These are phyloP conservation scores for Caenorhabditis japonica DNA, from an alignment of 2,888 invertebrate genomes.

Conservation along the genomic window DNA sequence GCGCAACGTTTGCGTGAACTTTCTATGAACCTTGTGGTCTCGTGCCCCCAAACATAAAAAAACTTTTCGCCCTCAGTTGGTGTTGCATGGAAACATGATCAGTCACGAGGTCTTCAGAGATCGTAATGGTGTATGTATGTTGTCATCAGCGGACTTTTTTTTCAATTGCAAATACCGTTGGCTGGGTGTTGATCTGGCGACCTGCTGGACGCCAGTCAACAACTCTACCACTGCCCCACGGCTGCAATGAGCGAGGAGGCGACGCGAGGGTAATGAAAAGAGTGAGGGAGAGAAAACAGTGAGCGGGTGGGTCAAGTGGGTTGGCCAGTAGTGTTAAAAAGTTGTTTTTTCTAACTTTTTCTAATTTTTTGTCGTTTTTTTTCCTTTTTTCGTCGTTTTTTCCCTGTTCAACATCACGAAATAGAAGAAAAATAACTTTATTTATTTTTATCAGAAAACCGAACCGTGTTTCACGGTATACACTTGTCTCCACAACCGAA, in stretches of 20 bases:
- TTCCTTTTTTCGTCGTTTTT: too few species aligned
- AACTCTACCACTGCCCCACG: slow-evolving; percentile 17
- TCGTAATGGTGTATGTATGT: slow-evolving; percentile 53
- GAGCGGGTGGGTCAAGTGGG: not conserved
- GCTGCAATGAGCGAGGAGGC: not conserved
- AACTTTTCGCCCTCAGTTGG: slow-evolving; percentile 55
- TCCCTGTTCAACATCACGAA: too few species aligned
- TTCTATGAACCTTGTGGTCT: too few species aligned
- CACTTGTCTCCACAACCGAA: slow-evolving; percentile 44
- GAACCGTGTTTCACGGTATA: slow-evolving; percentile 49
- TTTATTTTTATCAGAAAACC: too few species aligned
- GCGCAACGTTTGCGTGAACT: too few species aligned
- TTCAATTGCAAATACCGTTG: too few species aligned
- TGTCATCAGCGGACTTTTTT: slow-evolving; percentile 54
- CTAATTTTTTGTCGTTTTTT: too few species aligned
- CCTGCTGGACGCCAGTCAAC: not conserved
- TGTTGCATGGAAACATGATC: slow-evolving; percentile 50
- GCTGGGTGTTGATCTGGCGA: slow-evolving; percentile 4
- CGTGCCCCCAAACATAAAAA: too few species aligned
- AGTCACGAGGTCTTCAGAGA: slow-evolving; percentile 53
- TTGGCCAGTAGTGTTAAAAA: too few species aligned
- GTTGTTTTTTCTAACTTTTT: too few species aligned
- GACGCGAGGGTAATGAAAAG: not conserved
- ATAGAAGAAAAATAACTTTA: too few species aligned
- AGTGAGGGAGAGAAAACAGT: not conserved